phyloP scores from a whole-genome alignment of 2,113 vertebrate species.

The Charadrius vociferus region DNA sequence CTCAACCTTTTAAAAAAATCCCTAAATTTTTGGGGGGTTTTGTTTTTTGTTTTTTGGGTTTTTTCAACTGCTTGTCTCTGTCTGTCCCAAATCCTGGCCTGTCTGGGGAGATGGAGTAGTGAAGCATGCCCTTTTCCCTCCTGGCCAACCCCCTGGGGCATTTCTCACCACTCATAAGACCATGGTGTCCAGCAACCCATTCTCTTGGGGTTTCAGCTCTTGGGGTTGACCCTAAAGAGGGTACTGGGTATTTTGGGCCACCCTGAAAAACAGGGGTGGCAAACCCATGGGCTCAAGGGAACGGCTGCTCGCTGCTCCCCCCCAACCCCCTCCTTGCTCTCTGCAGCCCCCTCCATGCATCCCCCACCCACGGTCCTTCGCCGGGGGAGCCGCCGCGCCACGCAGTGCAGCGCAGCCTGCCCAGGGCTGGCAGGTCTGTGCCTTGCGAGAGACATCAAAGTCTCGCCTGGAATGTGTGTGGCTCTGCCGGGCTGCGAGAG shows the following conservation, averaged over 20 bases:
- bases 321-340: not conserved
- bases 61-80: not conserved
- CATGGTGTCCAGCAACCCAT: fast-evolving
- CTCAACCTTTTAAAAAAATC: not conserved
- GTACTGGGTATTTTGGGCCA: fast-evolving
- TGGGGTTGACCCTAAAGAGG: not conserved
- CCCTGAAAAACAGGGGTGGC: fast-evolving
- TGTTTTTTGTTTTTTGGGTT: not conserved
- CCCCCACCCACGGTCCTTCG: not conserved
- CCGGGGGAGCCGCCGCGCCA: not conserved
- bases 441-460: slow-evolving; percentile 65
- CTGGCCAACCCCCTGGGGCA: not conserved
- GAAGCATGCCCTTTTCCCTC: not conserved
- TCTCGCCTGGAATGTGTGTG: slow-evolving; percentile 72
- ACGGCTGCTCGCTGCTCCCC: not conserved
- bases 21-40: too few species aligned
- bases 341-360: not conserved
- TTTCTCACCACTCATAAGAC: not conserved
- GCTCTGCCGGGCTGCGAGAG: slow-evolving; percentile 38
- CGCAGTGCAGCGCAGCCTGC: slow-evolving; percentile 7
- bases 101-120: not conserved
- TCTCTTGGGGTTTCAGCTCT: not conserved
- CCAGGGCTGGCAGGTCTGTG: slow-evolving; percentile 15
- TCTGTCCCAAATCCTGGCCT: not conserved
- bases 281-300: not conserved